phyloP scores from a whole-genome alignment of 2,888 invertebrate genomes.

The Aporophyla lueneburgensis region DNA sequence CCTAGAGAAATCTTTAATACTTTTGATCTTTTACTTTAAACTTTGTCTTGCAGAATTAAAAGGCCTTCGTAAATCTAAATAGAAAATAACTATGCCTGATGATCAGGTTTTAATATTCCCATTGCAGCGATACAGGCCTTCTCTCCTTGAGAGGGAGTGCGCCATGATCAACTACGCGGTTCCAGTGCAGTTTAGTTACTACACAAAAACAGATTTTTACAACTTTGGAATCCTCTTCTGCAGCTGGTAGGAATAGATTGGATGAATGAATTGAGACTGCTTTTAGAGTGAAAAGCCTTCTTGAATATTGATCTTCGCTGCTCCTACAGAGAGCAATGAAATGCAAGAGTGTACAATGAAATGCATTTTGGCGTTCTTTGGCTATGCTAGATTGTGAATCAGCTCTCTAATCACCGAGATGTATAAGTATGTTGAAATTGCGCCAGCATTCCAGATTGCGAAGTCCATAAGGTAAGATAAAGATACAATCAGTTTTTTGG shows the following conservation, averaged over 20 bases:
- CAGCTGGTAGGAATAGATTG: background rate
- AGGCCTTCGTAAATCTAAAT: no score
- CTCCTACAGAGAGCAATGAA: background rate
- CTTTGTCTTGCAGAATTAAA: no score
- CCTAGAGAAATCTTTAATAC: background rate
- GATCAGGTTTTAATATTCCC: no score
- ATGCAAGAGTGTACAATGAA: background rate
- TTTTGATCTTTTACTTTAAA: background rate
- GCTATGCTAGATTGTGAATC: background rate
- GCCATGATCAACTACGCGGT: no score
- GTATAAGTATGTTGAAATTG: background rate
- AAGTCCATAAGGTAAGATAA: background rate
- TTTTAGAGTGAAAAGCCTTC: background rate
- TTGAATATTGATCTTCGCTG: background rate
- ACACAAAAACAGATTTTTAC: background rate
- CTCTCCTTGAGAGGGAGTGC: no score
- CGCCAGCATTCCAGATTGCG: background rate
- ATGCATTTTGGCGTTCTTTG: background rate
- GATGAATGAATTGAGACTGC: background rate
- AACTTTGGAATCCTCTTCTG: background rate
- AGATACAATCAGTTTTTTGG: slow-evolving; percentile 14
- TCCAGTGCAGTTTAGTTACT: no score
- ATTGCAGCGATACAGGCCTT: no score
- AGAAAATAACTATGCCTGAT: no score
- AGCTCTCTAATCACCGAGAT: background rate